Percentiles rank a stretch among this genome's conserved stretches.
These are phyloP conservation scores for Amazona ochrocephala DNA, from an alignment of 2,797 vertebrate species.

Conservation along the genomic window DNA sequence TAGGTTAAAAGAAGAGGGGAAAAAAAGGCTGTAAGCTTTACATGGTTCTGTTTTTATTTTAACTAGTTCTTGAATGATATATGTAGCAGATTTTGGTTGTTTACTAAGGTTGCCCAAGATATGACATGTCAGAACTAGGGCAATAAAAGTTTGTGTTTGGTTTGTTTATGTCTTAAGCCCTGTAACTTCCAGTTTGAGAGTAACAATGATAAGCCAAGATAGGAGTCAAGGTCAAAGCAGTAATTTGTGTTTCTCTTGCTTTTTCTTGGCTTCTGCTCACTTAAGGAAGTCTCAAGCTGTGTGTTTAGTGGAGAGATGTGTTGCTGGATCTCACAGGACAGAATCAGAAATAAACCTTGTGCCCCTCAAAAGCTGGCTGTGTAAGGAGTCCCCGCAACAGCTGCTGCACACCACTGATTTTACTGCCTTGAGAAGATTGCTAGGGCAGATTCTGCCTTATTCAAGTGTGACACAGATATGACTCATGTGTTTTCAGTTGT, in stretches of 20 bases:
- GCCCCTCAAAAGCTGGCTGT: background rate
- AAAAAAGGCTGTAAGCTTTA: background rate
- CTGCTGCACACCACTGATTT: fast-evolving
- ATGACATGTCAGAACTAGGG: background rate
- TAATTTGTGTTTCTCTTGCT: constrained; percentile 31
- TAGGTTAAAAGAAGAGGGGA: background rate
- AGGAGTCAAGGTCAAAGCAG: constrained; percentile 60
- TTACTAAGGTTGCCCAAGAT: constrained; percentile 7
- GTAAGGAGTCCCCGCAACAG: background rate
- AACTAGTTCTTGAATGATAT: background rate
- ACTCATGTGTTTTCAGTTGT: background rate
- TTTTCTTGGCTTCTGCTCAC: constrained; percentile 19
- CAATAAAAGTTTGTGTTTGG: constrained; percentile 38
- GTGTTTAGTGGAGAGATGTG: background rate
- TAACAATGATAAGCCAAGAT: constrained; percentile 38
- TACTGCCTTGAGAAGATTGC: background rate
- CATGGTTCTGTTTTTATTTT: background rate
- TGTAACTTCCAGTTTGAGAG: constrained; percentile 52
- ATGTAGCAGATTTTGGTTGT: background rate
- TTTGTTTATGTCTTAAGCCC: constrained; percentile 46
- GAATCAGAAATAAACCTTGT: background rate
- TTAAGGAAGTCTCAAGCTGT: constrained; percentile 27
- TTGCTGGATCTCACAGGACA: background rate
- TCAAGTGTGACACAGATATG: background rate
- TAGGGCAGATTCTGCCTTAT: background rate